Base-by-base conservation (phyloP, 1,140 invertebrate species). In the Monomorium pharaonis region DNA sequence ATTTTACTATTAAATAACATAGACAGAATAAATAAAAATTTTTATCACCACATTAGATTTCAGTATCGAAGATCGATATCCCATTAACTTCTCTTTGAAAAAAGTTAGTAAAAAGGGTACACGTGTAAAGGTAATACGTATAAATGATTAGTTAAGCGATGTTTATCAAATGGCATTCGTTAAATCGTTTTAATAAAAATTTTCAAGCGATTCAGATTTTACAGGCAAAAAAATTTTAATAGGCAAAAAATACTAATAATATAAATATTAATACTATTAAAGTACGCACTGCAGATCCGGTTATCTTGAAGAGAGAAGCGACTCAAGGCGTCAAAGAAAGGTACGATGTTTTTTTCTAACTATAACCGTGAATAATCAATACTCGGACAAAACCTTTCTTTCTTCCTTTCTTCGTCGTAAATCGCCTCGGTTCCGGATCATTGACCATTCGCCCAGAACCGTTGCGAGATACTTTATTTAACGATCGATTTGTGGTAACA, bases 401-500 rank as follows among this genome's bases (percentile, higher is more conserved):
- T 33, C 21, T 60, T 58, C 18, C 63, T 67, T 81, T 37, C 9
- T 77, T 37, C 21, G 6, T 37, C n/a, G 37, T 60, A 49, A 60
- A 72, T 83, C 63, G 77, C 51, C 2, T 83, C 42, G 67, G 67
- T 83, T 83, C 37, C 14, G 78, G 78, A 83, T 83, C 78, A 83
- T 51, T 74, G 37, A 72, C 12, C 27, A 83, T 83, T 83, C 24
- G 78, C 78, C 67, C 67, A 74, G 67, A 83, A 74, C 78, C 67
- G 67, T 74, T 47, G 78, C 67, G 67, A 83, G n/a, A 33, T 74
- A 54, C 21, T 56, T 69, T 69, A 83, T 83, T 83, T 72, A 4
- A 86, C 58, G 30, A 42, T 60, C n/a, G 44, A 10, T 83, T 47
- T 14, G 24, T 37, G 12, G 37, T 18, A 14, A 4, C 30, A n/a